These are phyloP conservation scores for Dendrolimus pini DNA, from an alignment of 2,888 invertebrate species.

Conservation along the genomic window DNA sequence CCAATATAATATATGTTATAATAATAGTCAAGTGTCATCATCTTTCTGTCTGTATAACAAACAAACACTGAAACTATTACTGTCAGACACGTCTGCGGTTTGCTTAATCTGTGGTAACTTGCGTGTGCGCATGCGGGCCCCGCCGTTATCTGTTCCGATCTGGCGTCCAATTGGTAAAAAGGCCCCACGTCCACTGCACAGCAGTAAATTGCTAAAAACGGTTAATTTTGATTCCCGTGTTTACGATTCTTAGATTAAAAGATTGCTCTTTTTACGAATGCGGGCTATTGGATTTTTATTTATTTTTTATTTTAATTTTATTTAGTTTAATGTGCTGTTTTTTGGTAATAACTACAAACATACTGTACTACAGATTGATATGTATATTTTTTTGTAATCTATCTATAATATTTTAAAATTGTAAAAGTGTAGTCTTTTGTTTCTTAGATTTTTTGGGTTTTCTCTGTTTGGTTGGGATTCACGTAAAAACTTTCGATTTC, in stretches of 20 bases:
- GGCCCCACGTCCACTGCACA: slow-evolving; percentile 46
- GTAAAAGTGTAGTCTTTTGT: no score
- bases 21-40: slow-evolving; percentile 1
- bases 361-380: no score
- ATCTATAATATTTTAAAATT: no score
- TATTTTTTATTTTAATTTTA: slow-evolving; percentile 31
- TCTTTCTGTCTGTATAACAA: slow-evolving; percentile 1
- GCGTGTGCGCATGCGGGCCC: slow-evolving; percentile 70
- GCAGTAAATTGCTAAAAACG: slow-evolving; percentile 68
- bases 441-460: no score
- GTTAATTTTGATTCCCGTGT: slow-evolving; percentile 51
- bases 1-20: no score
- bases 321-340: slow-evolving; percentile 11
- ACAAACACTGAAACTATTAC: no score
- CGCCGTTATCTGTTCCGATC: slow-evolving; percentile 54
- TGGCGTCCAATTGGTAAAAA: slow-evolving; percentile 68
- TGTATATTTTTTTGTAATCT: no score
- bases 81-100: slow-evolving; percentile 2
- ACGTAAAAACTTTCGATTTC: no score
- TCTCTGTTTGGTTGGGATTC: no score
- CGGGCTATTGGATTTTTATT: slow-evolving; percentile 57
- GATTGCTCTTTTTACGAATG: slow-evolving; percentile 64
- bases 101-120: slow-evolving; percentile 39
- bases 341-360: no score
- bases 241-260: slow-evolving; percentile 55